Percentiles rank a stretch among this genome's conserved stretches.
Conservation (phyloP, 2,797 vertebrate species). For the Thaleichthys pacificus region DNA sequence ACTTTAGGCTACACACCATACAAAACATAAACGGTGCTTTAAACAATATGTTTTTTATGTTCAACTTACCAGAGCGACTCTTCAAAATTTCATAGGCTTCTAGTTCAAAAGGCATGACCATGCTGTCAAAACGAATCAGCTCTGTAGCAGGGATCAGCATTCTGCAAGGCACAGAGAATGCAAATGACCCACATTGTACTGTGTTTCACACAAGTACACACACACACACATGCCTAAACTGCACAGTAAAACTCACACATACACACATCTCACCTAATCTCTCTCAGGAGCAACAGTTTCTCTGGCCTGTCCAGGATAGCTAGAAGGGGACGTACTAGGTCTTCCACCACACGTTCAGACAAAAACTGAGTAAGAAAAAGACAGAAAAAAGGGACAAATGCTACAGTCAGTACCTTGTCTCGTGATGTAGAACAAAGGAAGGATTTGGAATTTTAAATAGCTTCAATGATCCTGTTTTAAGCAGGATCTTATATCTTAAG, state of each 20-base stretch:
- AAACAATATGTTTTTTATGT: background rate
- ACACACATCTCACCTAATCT: constrained; percentile 77
- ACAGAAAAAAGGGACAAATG: too few species aligned
- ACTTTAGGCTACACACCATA: too few species aligned
- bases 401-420: too few species aligned
- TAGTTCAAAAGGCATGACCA: constrained; percentile 83
- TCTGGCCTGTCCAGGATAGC: constrained; percentile 87
- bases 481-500: constrained; percentile 10
- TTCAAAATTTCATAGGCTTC: constrained; percentile 92
- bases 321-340: constrained; percentile 84
- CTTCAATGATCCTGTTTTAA: too few species aligned
- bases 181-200: too few species aligned
- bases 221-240: background rate
- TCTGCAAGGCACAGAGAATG: constrained; percentile 42
- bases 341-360: constrained; percentile 80
- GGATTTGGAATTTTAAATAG: too few species aligned
- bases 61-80: constrained; percentile 80
- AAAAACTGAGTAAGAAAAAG: constrained; percentile 69
- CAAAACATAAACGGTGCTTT: background rate
- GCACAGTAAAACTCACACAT: constrained; percentile 2
- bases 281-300: constrained; percentile 88
- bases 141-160: constrained; percentile 81
- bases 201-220: background rate
- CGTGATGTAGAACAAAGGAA: too few species aligned
- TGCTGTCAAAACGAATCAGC: constrained; percentile 83